Evolutionary conservation across 2,113 vertebrate genomes (phyloP).

Genomic region (Himantopus leucocephalus): DNA sequence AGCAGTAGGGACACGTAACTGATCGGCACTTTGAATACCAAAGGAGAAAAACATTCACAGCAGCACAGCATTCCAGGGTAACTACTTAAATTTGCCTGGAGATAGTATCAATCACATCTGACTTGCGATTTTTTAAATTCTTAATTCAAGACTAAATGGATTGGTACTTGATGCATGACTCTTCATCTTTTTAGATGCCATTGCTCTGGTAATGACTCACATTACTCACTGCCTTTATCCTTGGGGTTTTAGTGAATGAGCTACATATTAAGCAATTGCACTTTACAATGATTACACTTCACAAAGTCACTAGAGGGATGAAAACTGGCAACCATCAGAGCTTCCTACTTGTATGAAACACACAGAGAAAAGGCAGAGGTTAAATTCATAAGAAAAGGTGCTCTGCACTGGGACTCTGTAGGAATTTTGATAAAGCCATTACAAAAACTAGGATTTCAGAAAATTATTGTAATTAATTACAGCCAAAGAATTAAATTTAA

Average conservation of each 20-base stretch:
- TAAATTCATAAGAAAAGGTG: not conserved
- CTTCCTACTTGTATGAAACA: not conserved
- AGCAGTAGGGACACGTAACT: not conserved
- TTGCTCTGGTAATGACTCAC: conserved; percentile 17
- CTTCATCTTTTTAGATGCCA: not conserved
- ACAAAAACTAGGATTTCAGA: not conserved
- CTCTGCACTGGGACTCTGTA: not conserved
- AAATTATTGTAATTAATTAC: not conserved
- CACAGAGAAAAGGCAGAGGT: not conserved
- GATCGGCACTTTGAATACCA: not conserved
- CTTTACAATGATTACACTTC: conserved; percentile 48
- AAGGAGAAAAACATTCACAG: not conserved
- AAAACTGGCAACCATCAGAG: not conserved
- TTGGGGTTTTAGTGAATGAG: conserved; percentile 39
- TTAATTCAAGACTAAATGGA: conserved; percentile 15
- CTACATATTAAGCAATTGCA: conserved; percentile 42
- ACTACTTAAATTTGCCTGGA: not conserved
- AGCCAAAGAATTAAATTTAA: not conserved
- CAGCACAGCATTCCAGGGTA: not conserved
- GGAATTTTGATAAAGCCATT: not conserved
- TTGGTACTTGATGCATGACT: not conserved
- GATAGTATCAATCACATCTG: not conserved
- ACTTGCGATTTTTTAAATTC: not conserved
- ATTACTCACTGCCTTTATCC: conserved; percentile 5
- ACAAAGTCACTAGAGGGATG: conserved; percentile 13